These are phyloP conservation scores for Acanthisitta chloris DNA, from an alignment of 2,113 vertebrate species.

Conservation along the genomic window DNA sequence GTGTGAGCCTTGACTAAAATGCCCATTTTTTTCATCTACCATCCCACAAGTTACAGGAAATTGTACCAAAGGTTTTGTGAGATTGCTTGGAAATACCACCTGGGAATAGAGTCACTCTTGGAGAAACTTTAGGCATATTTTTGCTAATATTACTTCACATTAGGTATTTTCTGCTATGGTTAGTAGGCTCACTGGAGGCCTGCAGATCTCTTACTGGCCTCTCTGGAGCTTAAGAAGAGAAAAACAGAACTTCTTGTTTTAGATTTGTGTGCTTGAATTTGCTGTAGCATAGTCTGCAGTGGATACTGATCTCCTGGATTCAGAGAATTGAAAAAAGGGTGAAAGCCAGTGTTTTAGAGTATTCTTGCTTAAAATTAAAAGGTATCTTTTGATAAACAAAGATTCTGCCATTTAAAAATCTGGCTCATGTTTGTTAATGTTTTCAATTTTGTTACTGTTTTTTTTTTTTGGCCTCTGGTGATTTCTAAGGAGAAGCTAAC, in stretches of 20 bases:
- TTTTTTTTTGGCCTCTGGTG: background rate
- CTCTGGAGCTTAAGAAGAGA: background rate
- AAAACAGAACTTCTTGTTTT: background rate
- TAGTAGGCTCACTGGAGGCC: background rate
- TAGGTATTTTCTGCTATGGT: background rate
- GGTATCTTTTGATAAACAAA: background rate
- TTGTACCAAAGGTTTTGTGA: background rate
- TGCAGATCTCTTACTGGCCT: background rate
- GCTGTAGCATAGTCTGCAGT: background rate
- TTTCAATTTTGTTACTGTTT: background rate
- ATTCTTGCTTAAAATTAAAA: background rate
- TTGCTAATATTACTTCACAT: background rate
- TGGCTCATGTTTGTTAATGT: accelerated
- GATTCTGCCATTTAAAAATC: background rate
- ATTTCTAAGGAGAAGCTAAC: background rate
- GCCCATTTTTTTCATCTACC: background rate
- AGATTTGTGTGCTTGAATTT: background rate
- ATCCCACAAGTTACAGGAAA: background rate
- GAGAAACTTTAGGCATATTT: background rate
- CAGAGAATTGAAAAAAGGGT: background rate
- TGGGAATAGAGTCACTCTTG: background rate
- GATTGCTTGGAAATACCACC: background rate
- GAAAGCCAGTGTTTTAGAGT: background rate
- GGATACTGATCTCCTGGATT: background rate
- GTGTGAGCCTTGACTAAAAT: background rate